These are phyloP conservation scores for Stegana nigrithorax DNA, from an alignment of 2,888 invertebrate species.

Conservation along the genomic window DNA sequence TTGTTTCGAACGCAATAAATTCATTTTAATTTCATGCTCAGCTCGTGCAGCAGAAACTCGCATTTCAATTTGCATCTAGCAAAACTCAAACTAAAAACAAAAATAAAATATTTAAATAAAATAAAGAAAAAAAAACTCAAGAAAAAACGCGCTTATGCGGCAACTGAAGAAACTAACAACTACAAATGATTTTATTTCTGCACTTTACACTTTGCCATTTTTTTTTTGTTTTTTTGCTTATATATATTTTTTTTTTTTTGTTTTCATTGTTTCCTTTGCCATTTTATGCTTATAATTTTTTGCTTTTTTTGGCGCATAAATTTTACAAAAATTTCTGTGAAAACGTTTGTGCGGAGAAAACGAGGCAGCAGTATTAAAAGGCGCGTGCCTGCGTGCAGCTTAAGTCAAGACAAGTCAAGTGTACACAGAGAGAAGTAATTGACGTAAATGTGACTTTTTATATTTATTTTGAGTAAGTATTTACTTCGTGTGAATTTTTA, in stretches of 20 bases:
- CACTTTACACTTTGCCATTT: background rate
- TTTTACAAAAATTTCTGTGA: constrained; percentile 14
- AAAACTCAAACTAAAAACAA: background rate
- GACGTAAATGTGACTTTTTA: too few species aligned
- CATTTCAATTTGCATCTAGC: background rate
- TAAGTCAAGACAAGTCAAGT: too few species aligned
- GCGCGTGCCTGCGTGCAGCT: background rate
- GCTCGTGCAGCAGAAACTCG: background rate
- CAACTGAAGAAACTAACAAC: background rate
- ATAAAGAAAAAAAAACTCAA: too few species aligned
- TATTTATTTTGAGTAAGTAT: too few species aligned
- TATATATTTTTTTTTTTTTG: background rate
- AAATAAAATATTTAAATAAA: background rate
- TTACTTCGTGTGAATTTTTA: too few species aligned
- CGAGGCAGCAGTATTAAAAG: too few species aligned
- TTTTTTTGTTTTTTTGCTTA: background rate
- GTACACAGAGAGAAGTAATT: too few species aligned
- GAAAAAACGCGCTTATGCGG: too few species aligned
- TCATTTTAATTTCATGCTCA: constrained; percentile 1
- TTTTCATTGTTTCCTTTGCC: background rate
- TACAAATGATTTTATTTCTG: background rate
- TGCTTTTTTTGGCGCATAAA: too few species aligned
- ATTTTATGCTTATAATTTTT: background rate
- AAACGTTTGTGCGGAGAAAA: too few species aligned
- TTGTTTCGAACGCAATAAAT: background rate